Evolutionary conservation across 1,140 invertebrate genomes (phyloP), one percentile per base, ranked within the genome.

Genomic region (Drosophila auraria): DNA sequence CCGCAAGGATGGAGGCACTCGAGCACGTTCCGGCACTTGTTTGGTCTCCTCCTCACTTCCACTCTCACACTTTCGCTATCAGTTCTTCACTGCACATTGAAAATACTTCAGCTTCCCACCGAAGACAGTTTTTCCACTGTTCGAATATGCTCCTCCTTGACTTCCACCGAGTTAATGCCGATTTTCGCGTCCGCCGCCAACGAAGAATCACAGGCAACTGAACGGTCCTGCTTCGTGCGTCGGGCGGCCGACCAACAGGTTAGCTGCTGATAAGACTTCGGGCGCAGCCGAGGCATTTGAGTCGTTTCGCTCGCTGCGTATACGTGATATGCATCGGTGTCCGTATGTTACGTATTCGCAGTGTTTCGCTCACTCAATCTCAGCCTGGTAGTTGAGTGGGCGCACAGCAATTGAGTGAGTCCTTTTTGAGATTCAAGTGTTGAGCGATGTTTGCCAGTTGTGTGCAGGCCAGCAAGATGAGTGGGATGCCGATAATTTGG

Each of bases 141-240:
- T 74, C 50, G 44, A 30, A 44, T 65, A 72, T 17, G 36, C 25
- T 59, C 27, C n/a, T 49, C 15, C n/a, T 23, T 20, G 49, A 57
- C 61, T 69, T 49, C 25, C 50, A 7, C 63, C 20, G 38, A 42
- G 8, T 17, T 23, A 54, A 68, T 69, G 78, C 84, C 84, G 84
- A 83, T 62, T 56, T 69, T 65, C 66, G 78, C 82, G 78, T 89
- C 84, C 78, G 80, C 17, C 86, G 74, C 65, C 84, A 69, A 84
- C 78, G 86, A 89, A 78, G 78, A 79, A 82, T 76, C 78, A 90
- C 81, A 84, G 87, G 81, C 81, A 89, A 89, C 84, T 89, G 84
- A 83, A 47, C 62, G 49, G 27, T 23, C 49, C 49, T 23, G 17
- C 33, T 44, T 63, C 50, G 80, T 56, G 76, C 44, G 59, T 49